Percentiles rank a stretch among this genome's conserved stretches.
Conservation (phyloP, 2,113 vertebrate genomes). For the Trogon surrucura region DNA sequence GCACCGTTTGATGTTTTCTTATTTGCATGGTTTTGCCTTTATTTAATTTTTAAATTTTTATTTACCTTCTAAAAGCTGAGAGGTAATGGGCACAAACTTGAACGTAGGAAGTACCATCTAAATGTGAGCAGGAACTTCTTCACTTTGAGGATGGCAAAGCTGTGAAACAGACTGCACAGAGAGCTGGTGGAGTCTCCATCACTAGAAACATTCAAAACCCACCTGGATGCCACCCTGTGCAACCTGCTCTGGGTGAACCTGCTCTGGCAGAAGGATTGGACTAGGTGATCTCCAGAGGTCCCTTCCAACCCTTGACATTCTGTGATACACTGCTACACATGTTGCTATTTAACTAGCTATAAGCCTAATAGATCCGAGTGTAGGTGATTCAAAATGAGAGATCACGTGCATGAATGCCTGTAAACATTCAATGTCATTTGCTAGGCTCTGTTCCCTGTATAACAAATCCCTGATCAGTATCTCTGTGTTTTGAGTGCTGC, state of each 20-base stretch:
- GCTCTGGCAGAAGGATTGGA: too few species aligned
- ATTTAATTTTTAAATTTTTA: not conserved
- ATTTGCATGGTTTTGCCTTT: not conserved
- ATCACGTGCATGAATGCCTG: not conserved
- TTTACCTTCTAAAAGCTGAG: not conserved
- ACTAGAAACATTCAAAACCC: too few species aligned
- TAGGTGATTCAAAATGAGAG: not conserved
- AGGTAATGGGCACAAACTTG: too few species aligned
- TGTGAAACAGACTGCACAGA: too few species aligned
- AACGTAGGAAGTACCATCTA: too few species aligned
- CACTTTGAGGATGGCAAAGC: too few species aligned
- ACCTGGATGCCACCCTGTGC: too few species aligned
- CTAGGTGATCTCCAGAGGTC: too few species aligned
- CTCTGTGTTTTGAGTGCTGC: not conserved
- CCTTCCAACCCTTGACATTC: too few species aligned
- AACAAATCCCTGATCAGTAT: not conserved
- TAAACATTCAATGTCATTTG: not conserved
- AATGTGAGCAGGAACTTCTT: too few species aligned
- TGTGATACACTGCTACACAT: not conserved
- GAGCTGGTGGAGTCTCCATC: too few species aligned
- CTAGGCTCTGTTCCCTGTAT: not conserved
- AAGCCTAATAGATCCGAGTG: not conserved
- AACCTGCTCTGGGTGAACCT: too few species aligned
- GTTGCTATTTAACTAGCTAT: not conserved
- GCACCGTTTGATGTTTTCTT: not conserved